These are phyloP conservation scores for Martes martes DNA, from an alignment of 2,113 vertebrate genomes.

Conservation along the genomic window DNA sequence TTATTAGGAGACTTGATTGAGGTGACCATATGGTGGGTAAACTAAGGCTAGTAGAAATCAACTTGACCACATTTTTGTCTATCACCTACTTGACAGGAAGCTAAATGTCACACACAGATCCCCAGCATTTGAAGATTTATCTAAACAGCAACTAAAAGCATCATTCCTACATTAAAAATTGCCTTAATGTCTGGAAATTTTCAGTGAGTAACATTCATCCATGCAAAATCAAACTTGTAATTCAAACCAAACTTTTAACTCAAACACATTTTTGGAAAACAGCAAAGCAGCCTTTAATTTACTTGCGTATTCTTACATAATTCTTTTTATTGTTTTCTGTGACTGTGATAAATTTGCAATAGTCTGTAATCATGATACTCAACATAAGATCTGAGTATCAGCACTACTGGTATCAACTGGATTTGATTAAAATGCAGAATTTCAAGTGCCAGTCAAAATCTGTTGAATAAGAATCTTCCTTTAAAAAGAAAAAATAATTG, in stretches of 20 bases:
- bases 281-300: neutral
- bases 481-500: neutral
- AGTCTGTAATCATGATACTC: neutral
- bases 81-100: neutral
- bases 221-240: neutral
- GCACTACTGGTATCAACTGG: neutral
- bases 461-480: neutral
- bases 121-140: neutral
- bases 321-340: neutral
- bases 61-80: neutral
- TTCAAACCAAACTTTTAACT: neutral
- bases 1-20: neutral
- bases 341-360: neutral
- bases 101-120: fast-evolving
- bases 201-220: neutral
- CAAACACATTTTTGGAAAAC: neutral
- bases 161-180: neutral
- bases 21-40: neutral
- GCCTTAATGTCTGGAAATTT: neutral
- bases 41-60: neutral
- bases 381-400: neutral
- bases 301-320: neutral
- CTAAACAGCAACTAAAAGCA: neutral
- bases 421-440: neutral
- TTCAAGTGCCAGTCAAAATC: fast-evolving